Evolutionary conservation across 2,113 vertebrate genomes (phyloP).

Genomic region (Apaloderma vittatum): DNA sequence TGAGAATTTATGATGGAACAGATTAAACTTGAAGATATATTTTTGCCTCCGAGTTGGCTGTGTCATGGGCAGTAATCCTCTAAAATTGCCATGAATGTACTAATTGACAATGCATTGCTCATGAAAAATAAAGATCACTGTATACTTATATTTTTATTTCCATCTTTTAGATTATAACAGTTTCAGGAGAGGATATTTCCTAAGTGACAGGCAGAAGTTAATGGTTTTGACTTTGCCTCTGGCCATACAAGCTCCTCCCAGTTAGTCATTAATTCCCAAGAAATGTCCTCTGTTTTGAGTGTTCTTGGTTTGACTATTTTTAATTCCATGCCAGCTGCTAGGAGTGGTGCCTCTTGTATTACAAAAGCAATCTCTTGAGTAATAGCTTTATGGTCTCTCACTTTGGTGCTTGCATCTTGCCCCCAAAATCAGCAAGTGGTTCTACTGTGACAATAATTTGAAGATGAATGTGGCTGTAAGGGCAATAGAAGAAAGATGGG

Average conservation of each 20-base stretch:
- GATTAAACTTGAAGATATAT: background rate
- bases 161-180: background rate
- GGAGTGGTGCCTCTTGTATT: background rate
- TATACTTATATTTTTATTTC: background rate
- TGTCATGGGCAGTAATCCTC: background rate
- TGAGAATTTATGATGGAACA: background rate
- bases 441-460: background rate
- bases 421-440: background rate
- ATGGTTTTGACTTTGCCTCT: slow-evolving; percentile 29
- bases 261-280: background rate
- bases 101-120: background rate
- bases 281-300: background rate
- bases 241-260: background rate
- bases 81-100: background rate
- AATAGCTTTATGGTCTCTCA: background rate
- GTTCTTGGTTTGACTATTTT: background rate
- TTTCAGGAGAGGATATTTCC: background rate
- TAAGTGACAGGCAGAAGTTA: slow-evolving; percentile 2
- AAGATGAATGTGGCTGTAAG: background rate
- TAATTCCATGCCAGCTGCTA: background rate
- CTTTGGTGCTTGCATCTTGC: background rate
- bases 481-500: background rate
- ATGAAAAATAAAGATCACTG: background rate
- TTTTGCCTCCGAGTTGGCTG: background rate
- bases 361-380: background rate